These are phyloP conservation scores for Malurus splendens DNA, from an alignment of 2,797 vertebrate species.

Conservation along the genomic window DNA sequence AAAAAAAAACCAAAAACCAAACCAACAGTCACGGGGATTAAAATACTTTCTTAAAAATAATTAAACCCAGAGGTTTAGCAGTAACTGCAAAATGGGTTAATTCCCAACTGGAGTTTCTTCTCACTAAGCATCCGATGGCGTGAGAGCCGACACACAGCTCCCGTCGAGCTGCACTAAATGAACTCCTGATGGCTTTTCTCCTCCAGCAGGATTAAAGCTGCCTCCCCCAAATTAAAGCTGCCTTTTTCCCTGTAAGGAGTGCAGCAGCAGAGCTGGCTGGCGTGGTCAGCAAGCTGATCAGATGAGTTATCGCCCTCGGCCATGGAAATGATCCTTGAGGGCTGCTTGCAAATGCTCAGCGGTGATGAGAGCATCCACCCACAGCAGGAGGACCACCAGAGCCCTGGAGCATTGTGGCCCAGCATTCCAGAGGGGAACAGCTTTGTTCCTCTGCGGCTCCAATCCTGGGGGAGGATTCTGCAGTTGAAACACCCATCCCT, in stretches of 20 bases:
- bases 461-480: not conserved
- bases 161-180: not conserved
- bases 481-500: not conserved
- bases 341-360: not conserved
- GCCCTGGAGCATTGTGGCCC: rapidly evolving
- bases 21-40: not conserved
- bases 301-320: rapidly evolving
- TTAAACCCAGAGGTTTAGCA: not conserved
- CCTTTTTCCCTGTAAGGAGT: not conserved
- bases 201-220: not conserved
- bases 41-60: not conserved
- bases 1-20: not conserved
- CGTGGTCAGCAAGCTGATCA: not conserved
- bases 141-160: not conserved
- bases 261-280: not conserved
- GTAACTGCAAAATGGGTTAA: not conserved
- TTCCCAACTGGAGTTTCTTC: not conserved
- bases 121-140: not conserved
- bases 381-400: not conserved
- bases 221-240: not conserved
- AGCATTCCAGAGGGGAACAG: not conserved
- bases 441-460: not conserved
- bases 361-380: not conserved
- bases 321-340: not conserved
- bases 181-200: not conserved